Base-by-base conservation (phyloP, 2,888 invertebrate genomes). In the Tipula confusa region DNA sequence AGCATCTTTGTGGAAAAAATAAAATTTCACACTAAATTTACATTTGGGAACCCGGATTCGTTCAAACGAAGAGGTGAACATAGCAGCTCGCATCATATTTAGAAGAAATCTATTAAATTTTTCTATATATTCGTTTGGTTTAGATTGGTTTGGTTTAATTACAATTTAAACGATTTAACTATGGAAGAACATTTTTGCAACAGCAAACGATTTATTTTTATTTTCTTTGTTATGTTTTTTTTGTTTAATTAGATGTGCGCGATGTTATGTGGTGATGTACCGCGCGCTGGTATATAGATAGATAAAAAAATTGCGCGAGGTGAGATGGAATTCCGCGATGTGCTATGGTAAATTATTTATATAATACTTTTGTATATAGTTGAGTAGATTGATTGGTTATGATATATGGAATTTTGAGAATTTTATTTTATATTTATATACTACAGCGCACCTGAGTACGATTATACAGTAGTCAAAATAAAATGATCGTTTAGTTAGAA, bases 221-320 rank as follows among this genome's bases (percentile, higher is more conserved):
- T 13, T 38, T n/a, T 24, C 64, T 64, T 64, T 64, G 64, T 64
- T 64, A 64, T 24, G 64, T 64, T 64, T 13, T 64, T 64, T 13
- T 24, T 64, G 64, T 64, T 64, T 64, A 64, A 64, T 64, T 64
- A 64, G 64, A 64, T 64, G 64, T 64, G 64, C 64, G 64, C 64
- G 64, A 24, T 64, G 64, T 24, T 64, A 64, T 64, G 18, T 64
- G 64, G 11, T 15, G 43, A 64, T 24, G 64, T 18, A 33, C 33
- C 33, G 33, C 33, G n/a, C 6, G 43, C 13, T n/a, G 36, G 43
- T 15, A 43, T 43, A 43, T 15, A 43, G 9, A 4, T 6, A 6
- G 33, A 11, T 1, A 11, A 3, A 7, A 31, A 31, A 7, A 31
- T 5, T 7, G 48, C 48, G 24, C 64, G 24, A 64, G 24, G 64